Evolutionary conservation across 2,888 invertebrate species (phyloP), one percentile per base, ranked within the genome.

Genomic region (Branchipolynoe longqiensis): DNA sequence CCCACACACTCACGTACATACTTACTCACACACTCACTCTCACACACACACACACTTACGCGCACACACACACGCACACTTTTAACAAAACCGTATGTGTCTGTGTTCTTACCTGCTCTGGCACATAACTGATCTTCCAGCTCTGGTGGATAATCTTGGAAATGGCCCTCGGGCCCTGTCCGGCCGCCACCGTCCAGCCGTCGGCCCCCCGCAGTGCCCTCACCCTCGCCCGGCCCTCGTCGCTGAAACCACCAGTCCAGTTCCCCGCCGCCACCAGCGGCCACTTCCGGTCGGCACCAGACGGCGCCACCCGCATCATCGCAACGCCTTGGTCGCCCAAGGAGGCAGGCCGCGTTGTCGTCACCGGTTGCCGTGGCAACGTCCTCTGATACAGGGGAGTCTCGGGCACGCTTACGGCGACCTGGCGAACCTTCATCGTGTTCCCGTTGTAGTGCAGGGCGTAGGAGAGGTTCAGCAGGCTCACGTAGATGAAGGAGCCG

Each of bases 131-230:
- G 41, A 28, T 78, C n/a, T 78, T 12, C 78, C 78, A 78, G 78
- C 48, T 78, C 54, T 78, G 78, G 54, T 78, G 78, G 1, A 78
- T 1, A 4, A 78, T 78, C n/a, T 78, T 14, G 41, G 78, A 48
- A 14, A 78, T 78, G n/a, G 1, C 2, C 2, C 18, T 3, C 3
- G 1, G 18, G 36, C 1, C 25, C 69, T 25, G 3, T 38, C 12
- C 22, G 18, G 6, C 14, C 69, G 18, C 33, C 6, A 18, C 18
- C 12, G 22, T 36, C 4, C 14, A 31, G 3, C 12, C 12, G 25
- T 62, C 12, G n/a, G 25, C 14, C 1, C 25, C 56, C 25, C 12
- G 18, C 31, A 28, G 12, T n/a, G 62, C 31, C 62, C 14, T 62
- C 25, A 14, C 62, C 25, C 31, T n/a, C 3, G 31, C 3, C 14